Percentiles rank a stretch among this genome's conserved stretches.
Evolutionary conservation across 2,888 invertebrate genomes (phyloP).

Genomic region (Platycheirus albimanus): DNA sequence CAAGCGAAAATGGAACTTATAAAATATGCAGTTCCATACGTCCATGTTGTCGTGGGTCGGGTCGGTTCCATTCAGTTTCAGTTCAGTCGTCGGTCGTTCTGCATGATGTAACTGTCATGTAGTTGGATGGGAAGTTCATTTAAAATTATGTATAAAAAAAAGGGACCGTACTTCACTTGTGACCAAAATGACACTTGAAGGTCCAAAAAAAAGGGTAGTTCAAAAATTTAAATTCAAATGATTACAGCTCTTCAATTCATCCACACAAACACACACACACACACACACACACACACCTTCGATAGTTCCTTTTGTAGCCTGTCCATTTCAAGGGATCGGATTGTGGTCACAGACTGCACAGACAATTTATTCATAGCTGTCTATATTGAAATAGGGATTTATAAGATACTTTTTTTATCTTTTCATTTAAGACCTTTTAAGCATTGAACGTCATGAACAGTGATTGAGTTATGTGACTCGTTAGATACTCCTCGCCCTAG

Average conservation of each 20-base stretch:
- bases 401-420: background rate
- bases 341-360: background rate
- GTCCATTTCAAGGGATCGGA: background rate
- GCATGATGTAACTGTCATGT: too few species aligned
- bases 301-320: too few species aligned
- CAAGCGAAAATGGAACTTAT: background rate
- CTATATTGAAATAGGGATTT: slow-evolving; percentile 10
- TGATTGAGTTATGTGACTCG: slow-evolving; percentile 36
- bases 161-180: background rate
- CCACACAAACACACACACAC: too few species aligned
- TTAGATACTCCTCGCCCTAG: slow-evolving; percentile 36
- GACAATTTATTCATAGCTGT: slow-evolving; percentile 27
- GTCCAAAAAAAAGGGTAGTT: too few species aligned
- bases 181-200: slow-evolving; percentile 2
- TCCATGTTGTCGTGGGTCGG: background rate
- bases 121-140: background rate
- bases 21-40: slow-evolving; percentile 16
- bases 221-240: too few species aligned
- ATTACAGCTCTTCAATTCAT: background rate
- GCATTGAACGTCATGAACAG: background rate
- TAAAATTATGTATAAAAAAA: background rate
- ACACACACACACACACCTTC: too few species aligned
- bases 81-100: too few species aligned
- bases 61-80: background rate
- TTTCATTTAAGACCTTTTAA: background rate